A percentile compares a stretch with the other conserved stretches of the same genome.
Conservation (phyloP, 1,140 invertebrate genomes). For the Aphelenchoides avenae region DNA sequence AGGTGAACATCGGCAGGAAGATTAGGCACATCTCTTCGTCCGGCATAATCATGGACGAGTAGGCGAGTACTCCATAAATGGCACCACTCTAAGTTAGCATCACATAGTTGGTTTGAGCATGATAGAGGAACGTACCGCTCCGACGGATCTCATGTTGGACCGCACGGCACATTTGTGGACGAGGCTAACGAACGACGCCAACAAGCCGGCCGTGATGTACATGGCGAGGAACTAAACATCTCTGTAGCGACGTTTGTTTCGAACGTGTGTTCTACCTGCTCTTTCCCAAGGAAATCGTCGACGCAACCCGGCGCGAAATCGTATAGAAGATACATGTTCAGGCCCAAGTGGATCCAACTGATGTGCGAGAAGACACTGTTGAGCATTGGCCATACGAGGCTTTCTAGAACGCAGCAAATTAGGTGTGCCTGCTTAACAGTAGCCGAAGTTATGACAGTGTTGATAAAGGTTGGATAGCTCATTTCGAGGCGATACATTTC, state of each 20-base stretch:
- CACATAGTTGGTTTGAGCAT: not conserved
- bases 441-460: too few species aligned
- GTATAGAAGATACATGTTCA: conserved; percentile 91
- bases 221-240: conserved; percentile 75
- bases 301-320: conserved; percentile 70
- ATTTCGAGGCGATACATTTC: too few species aligned
- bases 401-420: too few species aligned
- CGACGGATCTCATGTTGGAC: conserved; percentile 73
- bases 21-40: conserved; percentile 78
- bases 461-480: too few species aligned
- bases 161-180: conserved; percentile 71
- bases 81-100: conserved; percentile 76
- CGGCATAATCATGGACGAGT: conserved; percentile 78
- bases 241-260: too few species aligned
- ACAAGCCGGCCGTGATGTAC: conserved; percentile 76
- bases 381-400: conserved; percentile 79
- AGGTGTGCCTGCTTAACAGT: too few species aligned
- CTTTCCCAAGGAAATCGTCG: conserved; percentile 72
- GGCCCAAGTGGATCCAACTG: conserved; percentile 75
- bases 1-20: conserved; percentile 78
- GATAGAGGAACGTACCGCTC: conserved; percentile 74
- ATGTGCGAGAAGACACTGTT: conserved; percentile 88
- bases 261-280: conserved; percentile 63
- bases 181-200: conserved; percentile 80
- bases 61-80: conserved; percentile 80